Evolutionary conservation across 2,888 invertebrate genomes (phyloP).

Genomic region (Monopis laevigella): DNA sequence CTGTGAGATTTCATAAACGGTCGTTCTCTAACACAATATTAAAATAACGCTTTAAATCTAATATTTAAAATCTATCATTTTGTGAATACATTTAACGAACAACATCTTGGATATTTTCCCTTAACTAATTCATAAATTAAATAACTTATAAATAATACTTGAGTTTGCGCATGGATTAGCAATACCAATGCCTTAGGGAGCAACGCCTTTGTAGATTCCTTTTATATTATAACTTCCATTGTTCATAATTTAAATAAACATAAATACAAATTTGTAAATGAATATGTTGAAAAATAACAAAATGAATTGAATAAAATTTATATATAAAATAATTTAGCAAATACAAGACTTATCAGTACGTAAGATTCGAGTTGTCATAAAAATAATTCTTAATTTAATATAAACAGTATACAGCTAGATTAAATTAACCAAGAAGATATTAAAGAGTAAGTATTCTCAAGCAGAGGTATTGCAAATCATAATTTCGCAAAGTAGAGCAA

Average conservation of each 20-base stretch:
- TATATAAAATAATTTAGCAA: too few relatives aligned
- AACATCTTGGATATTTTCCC: constrained; percentile 57
- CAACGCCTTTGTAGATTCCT: constrained; percentile 5
- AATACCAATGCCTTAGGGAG: constrained; percentile 4
- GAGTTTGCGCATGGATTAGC: constrained; percentile 28
- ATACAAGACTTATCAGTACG: too few relatives aligned
- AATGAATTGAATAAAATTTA: too few relatives aligned
- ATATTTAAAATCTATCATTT: constrained; percentile 36
- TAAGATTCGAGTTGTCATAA: too few relatives aligned
- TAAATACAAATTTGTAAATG: too few relatives aligned
- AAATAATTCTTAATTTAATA: too few relatives aligned
- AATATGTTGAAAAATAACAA: too few relatives aligned
- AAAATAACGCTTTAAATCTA: constrained; percentile 33
- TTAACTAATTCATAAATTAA: constrained; percentile 53
- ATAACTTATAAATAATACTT: constrained; percentile 63
- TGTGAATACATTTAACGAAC: constrained; percentile 32
- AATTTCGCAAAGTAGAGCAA: constrained; percentile 1
- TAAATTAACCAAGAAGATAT: not conserved
- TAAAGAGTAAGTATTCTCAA: constrained; percentile 19
- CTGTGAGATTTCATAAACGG: constrained; percentile 25
- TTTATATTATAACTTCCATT: not conserved
- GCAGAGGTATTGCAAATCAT: constrained; percentile 2
- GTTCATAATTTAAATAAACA: constrained; percentile 1
- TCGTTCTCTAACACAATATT: constrained; percentile 22
- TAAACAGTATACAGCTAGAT: not conserved